Evolutionary conservation across 2,797 vertebrate genomes (phyloP), one percentile per base, ranked within the genome.

Genomic region (Halcyon badia): DNA sequence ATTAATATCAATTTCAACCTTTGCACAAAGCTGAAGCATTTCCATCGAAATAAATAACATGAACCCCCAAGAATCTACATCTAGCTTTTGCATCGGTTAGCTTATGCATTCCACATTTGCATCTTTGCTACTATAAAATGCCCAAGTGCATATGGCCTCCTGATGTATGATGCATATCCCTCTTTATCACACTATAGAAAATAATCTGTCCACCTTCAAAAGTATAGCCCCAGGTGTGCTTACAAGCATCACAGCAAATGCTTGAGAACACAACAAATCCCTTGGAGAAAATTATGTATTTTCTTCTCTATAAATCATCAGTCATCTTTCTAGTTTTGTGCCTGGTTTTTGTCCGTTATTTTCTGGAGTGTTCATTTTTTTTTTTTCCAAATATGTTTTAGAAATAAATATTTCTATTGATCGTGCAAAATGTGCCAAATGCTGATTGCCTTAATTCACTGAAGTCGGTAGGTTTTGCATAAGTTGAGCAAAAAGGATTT

Each of bases 1-100:
- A 95, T 97, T 97, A 97, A 96, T 96, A 97, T 83, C 85, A 95
- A 49, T 97, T 97, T 90, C 92, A 87, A 88, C 91, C 81, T 96
- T 80, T 86, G 61, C 89, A 76, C 49, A 51, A 94, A 86, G 57
- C 86, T 86, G n/a, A 51, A 80, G 68, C 57, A 14, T 89, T 75
- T 44, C 60, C 81, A 69, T 72, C 18, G 15, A 95, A 96, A 97
- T 90, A 94, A 95, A 85, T 69, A 89, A 54, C 26, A 1, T 10
- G 72, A 94, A 12, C 15, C n/a, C 14, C 44, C 41, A 56, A 62
- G 54, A 96, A 97, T 37, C 35, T 64, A 56, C 69, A 79, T 90
- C 87, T 93, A 93, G 81, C 64, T 88, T 96, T 93, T 42, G 28
- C 46, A 10, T 78, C 57, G 30, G 57, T 66, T 80, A 26, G 57